Evolutionary conservation across 2,888 invertebrate genomes (phyloP), one percentile per base, ranked within the genome.

Genomic region (Diadegma fenestrale): DNA sequence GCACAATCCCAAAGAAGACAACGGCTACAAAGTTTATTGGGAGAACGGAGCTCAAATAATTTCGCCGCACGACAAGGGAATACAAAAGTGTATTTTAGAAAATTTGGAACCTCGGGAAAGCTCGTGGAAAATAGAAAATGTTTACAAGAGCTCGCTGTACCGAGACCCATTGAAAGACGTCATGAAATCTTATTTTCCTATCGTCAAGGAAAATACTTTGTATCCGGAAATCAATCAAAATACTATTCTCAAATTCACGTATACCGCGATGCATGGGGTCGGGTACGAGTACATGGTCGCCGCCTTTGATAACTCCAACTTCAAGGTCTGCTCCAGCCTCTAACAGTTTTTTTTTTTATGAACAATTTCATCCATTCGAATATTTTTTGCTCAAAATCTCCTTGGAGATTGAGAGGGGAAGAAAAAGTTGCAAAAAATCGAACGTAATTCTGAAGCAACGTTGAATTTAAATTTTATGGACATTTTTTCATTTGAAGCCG

Each of bases 201-300:
- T 95, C 45, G 94, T 98, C 3, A 93, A 94, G 17, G 92, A 94
- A 5, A 94, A 94, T 43, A 94, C 97, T 10, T 93, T 96, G 26
- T 93, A 95, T 43, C 95, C 96, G 48, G 94, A 95, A 58, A 92
- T 95, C 51, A 97, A 96, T 89, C 93, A 93, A 61, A 94, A 94
- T 22, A 95, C 95, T 0, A 93, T 94, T 0, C 92, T 97, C 0
- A 95, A 95, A 75, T 96, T 98, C 86, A 97, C 98, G 0, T 99
- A 99, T 92, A 99, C 99, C 14, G 98, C 99, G 0, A 98, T 99
- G 98, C 99, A 99, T 93, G 99, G 99, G 5, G 99, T 99, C 5
- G 99, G 99, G 0, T 97, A 97, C 92, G 94, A 95, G 2, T 98
- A 96, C 91, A 95, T 99, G 84, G 93, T 95, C 80, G 95, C 96